A percentile compares a stretch with the other conserved stretches of the same genome.
Conservation (phyloP, 1,140 invertebrate genomes). For the Achroia grisella region DNA sequence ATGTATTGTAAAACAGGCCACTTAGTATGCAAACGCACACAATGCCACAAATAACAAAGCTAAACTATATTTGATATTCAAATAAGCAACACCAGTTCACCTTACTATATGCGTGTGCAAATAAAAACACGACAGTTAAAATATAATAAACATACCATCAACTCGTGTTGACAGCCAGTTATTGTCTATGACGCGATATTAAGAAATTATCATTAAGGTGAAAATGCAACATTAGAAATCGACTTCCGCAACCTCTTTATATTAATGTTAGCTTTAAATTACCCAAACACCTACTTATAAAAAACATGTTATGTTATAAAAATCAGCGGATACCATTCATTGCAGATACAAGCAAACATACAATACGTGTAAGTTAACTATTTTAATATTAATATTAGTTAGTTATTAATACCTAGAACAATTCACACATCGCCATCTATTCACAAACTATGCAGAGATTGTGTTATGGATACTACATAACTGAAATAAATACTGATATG, state of each 20-base stretch:
- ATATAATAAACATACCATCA: slow-evolving; percentile 8
- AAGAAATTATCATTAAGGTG: not conserved
- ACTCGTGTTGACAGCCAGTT: not conserved
- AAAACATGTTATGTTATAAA: too few relatives aligned
- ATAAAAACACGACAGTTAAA: slow-evolving; percentile 16
- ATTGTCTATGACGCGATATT: slow-evolving; percentile 2
- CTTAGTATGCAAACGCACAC: slow-evolving; percentile 41
- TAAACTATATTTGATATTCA: slow-evolving; percentile 54
- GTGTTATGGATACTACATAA: too few relatives aligned
- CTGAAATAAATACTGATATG: too few relatives aligned
- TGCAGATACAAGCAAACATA: too few relatives aligned
- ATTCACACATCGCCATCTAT: too few relatives aligned
- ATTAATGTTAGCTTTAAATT: not conserved
- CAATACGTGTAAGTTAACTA: too few relatives aligned
- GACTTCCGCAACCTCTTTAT: not conserved
- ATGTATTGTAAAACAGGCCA: slow-evolving; percentile 48
- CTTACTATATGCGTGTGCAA: slow-evolving; percentile 23
- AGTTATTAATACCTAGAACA: too few relatives aligned
- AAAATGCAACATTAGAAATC: slow-evolving; percentile 1
- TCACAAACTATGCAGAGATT: too few relatives aligned
- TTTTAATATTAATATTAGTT: too few relatives aligned
- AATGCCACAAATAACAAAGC: slow-evolving; percentile 35
- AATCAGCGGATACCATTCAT: too few relatives aligned
- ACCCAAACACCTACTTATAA: not conserved
- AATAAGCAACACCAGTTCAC: slow-evolving; percentile 43